Percentiles rank a stretch among this genome's conserved stretches.
phyloP scores from a whole-genome alignment of 2,113 vertebrate species.

The Bombycilla garrulus region DNA sequence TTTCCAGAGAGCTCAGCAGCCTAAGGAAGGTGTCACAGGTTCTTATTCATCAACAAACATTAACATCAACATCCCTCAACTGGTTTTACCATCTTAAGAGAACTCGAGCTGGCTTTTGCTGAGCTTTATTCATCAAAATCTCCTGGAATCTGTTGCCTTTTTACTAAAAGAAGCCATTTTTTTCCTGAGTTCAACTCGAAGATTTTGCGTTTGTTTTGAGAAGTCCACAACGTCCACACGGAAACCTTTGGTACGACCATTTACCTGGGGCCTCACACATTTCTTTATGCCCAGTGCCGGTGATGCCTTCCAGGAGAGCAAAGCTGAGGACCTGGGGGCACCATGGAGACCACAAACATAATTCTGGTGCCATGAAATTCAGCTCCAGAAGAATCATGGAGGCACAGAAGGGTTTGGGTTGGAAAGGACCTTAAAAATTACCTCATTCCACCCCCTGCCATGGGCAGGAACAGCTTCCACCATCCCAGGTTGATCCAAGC shows the following conservation, averaged over 20 bases:
- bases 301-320: background rate
- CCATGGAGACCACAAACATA: no score
- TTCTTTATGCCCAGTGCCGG: no score
- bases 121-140: background rate
- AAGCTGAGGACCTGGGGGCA: background rate
- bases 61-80: background rate
- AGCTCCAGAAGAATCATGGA: background rate
- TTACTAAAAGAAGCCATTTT: background rate
- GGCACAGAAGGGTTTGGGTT: background rate
- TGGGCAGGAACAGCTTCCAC: background rate
- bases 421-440: background rate
- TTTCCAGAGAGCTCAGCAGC: background rate
- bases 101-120: background rate
- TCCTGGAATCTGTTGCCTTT: background rate
- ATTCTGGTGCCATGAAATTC: rapidly evolving
- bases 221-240: rapidly evolving
- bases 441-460: background rate
- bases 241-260: background rate
- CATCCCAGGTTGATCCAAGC: background rate
- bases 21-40: background rate
- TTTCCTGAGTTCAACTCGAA: rapidly evolving
- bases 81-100: background rate
- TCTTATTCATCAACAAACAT: background rate
- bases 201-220: rapidly evolving
- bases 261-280: rapidly evolving